Conservation (phyloP, 2,888 invertebrate genomes). For the Drosophila melanocephala region DNA sequence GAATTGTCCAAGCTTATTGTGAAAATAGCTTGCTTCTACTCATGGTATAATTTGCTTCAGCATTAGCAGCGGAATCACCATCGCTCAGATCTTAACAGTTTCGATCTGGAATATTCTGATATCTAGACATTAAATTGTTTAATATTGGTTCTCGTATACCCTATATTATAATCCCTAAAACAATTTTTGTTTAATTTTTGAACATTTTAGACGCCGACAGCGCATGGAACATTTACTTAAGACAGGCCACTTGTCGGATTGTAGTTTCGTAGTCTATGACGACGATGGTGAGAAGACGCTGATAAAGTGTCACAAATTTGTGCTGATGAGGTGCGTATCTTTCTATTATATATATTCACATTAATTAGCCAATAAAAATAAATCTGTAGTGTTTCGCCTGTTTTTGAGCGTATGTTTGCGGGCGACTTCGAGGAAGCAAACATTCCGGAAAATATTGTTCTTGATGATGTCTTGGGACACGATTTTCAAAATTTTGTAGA, state of each 20-base stretch:
- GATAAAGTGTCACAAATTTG: conserved; percentile 60
- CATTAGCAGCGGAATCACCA: background rate
- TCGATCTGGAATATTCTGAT: background rate
- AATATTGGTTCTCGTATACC: background rate
- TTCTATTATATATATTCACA: background rate
- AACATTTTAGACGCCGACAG: background rate
- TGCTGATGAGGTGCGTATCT: conserved; percentile 46
- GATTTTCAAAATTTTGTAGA: conserved; percentile 55
- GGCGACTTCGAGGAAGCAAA: conserved; percentile 55
- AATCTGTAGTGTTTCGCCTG: conserved; percentile 44
- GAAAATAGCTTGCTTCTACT: background rate
- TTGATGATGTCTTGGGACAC: conserved; percentile 52
- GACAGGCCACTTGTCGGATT: conserved; percentile 58
- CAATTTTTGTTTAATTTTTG: background rate
- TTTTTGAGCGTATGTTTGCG: conserved; percentile 63
- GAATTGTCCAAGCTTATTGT: background rate
- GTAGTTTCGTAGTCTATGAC: conserved; percentile 51
- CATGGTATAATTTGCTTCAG: background rate
- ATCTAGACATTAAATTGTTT: background rate
- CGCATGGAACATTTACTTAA: conserved; percentile 56
- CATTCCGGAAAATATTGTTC: conserved; percentile 50
- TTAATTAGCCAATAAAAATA: background rate
- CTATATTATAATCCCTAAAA: background rate
- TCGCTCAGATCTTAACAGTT: background rate
- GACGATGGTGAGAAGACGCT: conserved; percentile 34